A percentile compares a stretch with the other conserved stretches of the same genome.
Evolutionary conservation across 2,113 vertebrate species (phyloP).

Genomic region (Nycticebus coucang): DNA sequence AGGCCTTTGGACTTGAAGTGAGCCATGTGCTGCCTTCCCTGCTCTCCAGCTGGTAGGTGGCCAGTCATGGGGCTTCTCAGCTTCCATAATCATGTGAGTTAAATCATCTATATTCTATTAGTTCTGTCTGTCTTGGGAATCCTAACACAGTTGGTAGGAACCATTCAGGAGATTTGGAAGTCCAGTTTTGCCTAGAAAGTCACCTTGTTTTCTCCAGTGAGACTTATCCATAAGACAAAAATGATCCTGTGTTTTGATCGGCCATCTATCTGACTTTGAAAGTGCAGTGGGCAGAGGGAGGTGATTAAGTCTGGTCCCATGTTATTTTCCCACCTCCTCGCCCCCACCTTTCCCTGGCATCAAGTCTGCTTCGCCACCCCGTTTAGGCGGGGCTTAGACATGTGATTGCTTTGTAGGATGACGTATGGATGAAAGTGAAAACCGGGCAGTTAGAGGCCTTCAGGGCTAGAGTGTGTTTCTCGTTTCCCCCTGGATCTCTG

Average conservation of each 20-base stretch:
- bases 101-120: background rate
- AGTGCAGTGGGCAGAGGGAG: background rate
- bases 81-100: background rate
- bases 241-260: background rate
- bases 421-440: background rate
- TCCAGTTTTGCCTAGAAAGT: background rate
- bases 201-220: background rate
- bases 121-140: background rate
- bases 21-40: background rate
- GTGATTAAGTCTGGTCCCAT: background rate
- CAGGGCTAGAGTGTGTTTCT: background rate
- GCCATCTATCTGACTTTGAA: background rate
- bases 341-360: accelerated
- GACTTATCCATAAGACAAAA: background rate
- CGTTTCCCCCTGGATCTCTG: background rate
- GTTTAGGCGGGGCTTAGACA: background rate
- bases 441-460: background rate
- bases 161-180: background rate
- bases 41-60: background rate
- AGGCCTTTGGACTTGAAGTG: background rate
- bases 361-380: background rate
- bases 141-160: background rate
- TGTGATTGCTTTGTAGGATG: background rate
- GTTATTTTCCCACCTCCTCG: background rate
- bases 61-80: background rate